These are phyloP conservation scores for Chaenodraco wilsoni DNA, from an alignment of 2,797 vertebrate species.

Conservation along the genomic window DNA sequence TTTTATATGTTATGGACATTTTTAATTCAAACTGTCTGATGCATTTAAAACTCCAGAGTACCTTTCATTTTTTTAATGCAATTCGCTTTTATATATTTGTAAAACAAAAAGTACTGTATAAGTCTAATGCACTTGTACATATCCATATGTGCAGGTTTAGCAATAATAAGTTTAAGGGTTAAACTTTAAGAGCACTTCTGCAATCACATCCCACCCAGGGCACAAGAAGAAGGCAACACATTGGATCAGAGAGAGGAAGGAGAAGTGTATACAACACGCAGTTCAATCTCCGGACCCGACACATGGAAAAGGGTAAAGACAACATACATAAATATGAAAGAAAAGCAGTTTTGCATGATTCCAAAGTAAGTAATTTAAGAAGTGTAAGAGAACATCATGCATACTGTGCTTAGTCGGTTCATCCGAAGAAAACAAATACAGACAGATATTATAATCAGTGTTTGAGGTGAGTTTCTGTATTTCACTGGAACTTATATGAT, in stretches of 20 bases:
- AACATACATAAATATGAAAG: neutral
- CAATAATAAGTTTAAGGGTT: neutral
- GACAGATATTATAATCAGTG: neutral
- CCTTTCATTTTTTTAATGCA: conserved; percentile 2
- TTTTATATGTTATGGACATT: neutral
- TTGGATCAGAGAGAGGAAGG: neutral
- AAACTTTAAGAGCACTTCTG: conserved; percentile 55
- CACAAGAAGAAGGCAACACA: conserved; percentile 12
- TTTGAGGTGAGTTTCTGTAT: neutral
- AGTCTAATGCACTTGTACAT: neutral
- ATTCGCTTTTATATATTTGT: neutral
- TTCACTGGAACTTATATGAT: neutral
- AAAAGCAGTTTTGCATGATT: neutral
- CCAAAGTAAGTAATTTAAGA: neutral
- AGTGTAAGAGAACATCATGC: conserved; percentile 7
- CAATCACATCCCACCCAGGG: conserved; percentile 20
- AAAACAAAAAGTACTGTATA: neutral
- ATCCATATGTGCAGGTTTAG: neutral
- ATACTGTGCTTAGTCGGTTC: neutral
- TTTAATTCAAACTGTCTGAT: neutral
- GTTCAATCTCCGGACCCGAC: neutral
- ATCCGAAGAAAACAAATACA: neutral
- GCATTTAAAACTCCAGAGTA: conserved; percentile 7
- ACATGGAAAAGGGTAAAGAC: neutral
- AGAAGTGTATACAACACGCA: neutral